Evolutionary conservation across 2,797 vertebrate genomes (phyloP), one percentile per base, ranked within the genome.

Genomic region (Amblyraja radiata): DNA sequence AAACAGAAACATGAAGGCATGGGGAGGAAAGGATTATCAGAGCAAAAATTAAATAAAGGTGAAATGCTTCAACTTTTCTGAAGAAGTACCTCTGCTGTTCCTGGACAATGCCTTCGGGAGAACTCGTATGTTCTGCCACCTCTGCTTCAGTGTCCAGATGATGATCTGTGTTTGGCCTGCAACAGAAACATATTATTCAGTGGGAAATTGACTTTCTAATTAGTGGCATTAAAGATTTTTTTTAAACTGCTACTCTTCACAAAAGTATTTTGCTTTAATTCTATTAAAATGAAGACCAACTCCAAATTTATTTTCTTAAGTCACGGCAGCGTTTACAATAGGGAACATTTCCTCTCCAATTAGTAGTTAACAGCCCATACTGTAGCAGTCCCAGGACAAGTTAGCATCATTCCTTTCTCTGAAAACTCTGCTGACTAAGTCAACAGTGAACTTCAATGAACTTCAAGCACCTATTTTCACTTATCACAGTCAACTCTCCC

Each of bases 41-140:
- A 86, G 10, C 21, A 32, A 14, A 9, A 88, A 88, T 13, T 11
- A 83, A 83, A 83, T 7, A 23, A 28, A 58, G 80, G 23, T 25
- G 68, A 68, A 88, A 68, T n/a, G 32, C 61, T n/a, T 0, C 14
- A 14, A 21, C 61, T 16, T 68, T 65, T 36, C 21, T 16, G 68
- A 88, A 88, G 28, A 10, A 92, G 6, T 92, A 92, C 90, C 90
- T 92, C 71, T 92, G 39, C 11, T 92, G 71, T 14, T 74, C 71
- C 71, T 92, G 71, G 8, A 74, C 23, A 54, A 21, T 9, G 23
- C 23, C 46, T 73, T 74, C 90, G n/a, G 71, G 90, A 6, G 39
- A 92, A 92, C 68, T 92, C 25, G 16, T 46, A 71, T 76, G 73
- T 92, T 14, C 90, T 54, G 8, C 28, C 71, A 58, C 39, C 13